phyloP scores from a whole-genome alignment of 1,140 invertebrate species.

The Odontomachus brunneus region DNA sequence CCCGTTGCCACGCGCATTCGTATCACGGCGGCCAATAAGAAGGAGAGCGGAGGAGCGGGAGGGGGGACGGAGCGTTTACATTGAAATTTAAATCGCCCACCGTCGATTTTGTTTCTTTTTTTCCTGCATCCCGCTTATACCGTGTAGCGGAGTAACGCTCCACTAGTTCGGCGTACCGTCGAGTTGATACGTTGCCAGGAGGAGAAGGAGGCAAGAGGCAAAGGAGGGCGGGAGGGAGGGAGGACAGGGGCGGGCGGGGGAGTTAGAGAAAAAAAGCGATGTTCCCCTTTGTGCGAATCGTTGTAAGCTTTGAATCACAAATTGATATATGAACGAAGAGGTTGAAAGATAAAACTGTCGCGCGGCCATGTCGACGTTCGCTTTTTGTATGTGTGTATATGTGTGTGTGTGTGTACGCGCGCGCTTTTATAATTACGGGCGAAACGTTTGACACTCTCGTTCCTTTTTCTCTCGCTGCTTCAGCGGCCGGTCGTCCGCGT shows the following conservation, averaged over 20 bases:
- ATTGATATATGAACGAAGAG: slow-evolving; percentile 51
- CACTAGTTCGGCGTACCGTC: not conserved
- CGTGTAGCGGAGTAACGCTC: not conserved
- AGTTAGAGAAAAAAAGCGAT: slow-evolving; percentile 29
- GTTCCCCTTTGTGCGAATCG: slow-evolving; percentile 20
- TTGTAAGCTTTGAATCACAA: slow-evolving; percentile 44
- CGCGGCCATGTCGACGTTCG: slow-evolving; percentile 18
- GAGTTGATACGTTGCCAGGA: slow-evolving; percentile 9
- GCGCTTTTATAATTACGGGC: slow-evolving; percentile 54
- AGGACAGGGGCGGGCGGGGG: not conserved
- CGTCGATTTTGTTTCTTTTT: slow-evolving; percentile 3
- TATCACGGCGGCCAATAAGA: slow-evolving; percentile 21
- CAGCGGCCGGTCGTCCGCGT: slow-evolving; percentile 10
- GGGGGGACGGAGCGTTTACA: not conserved
- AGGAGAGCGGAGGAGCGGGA: not conserved
- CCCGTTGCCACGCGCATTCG: not conserved
- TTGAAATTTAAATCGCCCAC: slow-evolving; percentile 40
- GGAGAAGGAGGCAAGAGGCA: not conserved
- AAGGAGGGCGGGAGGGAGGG: too few species aligned
- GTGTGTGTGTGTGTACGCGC: too few species aligned
- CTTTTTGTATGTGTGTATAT: too few species aligned
- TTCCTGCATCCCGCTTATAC: not conserved
- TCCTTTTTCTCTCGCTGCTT: slow-evolving; percentile 5
- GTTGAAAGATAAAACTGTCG: slow-evolving; percentile 37
- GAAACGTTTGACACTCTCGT: slow-evolving; percentile 34